Evolutionary conservation across 2,113 vertebrate species (phyloP), one percentile per base, ranked within the genome.

Genomic region (Balaeniceps rex): DNA sequence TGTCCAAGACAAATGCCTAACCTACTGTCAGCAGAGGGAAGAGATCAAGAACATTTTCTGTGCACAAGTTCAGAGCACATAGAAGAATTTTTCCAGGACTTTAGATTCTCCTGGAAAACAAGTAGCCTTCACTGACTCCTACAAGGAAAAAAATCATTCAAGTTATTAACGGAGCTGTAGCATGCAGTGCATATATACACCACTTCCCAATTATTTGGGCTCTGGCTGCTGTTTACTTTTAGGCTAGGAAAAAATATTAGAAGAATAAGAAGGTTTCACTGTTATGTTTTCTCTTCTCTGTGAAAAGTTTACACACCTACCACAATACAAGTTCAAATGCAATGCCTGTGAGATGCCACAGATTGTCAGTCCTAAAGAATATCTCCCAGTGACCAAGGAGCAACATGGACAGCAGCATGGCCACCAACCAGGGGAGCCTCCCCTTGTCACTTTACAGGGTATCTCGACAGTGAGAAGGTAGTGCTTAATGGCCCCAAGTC

Each of bases 401-500:
- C 12, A 46, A 12, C 8, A 47, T 3, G 9, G 40, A 29, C 28
- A 92, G 68, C 4, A 49, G 8, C 13, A 9, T 1, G 6, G 12
- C 22, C 47, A 83, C 1, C 4, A 10, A 14, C 3, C 4, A 60
- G 8, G 6, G 18, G 26, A 88, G 57, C 22, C 42, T 51, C 14
- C 4, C 7, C 25, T 33, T 12, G 33, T 19, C 46, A 25, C 10
- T 70, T 81, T 18, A 54, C 9, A 34, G 4, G 29, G 6, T n/a
- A 11, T 26, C n/a, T 71, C 3, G 4, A 12, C 46, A 71, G 19
- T 11, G 19, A 42, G 25, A n/a, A 49, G 5, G 12, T 26, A 36
- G 25, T 36, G 34, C 19, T 88, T 79, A 80, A 52, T 0, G 0
- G 14, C 14, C 18, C 7, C 1, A 0, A 54, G 49, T 36, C 17